Evolutionary conservation across 2,888 invertebrate genomes (phyloP).

Genomic region (Lottia gigantea): DNA sequence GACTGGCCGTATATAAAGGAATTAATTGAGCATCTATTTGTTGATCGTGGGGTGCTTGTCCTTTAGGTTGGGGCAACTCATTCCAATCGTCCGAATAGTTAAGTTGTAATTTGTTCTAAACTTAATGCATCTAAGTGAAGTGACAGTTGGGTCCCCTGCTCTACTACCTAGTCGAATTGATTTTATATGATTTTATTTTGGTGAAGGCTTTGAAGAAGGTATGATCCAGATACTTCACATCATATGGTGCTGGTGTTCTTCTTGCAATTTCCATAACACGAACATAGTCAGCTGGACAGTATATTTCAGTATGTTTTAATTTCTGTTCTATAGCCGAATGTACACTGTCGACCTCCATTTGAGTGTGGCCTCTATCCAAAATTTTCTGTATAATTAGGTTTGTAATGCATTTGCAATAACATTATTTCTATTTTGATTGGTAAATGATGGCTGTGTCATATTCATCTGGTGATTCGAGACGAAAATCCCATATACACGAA

Average conservation of each 20-base stretch:
- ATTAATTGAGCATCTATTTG: too few relatives aligned
- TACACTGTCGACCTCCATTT: conserved; percentile 31
- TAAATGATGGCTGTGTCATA: neutral
- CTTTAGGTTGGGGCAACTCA: too few relatives aligned
- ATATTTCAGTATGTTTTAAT: conserved; percentile 21
- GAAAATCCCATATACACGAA: too few relatives aligned
- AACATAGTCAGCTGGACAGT: conserved; percentile 17
- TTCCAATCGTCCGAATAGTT: too few relatives aligned
- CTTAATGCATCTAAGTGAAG: conserved; percentile 20
- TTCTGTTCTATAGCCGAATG: conserved; percentile 25
- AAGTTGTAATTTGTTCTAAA: conserved; percentile 25
- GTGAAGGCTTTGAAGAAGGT: conserved; percentile 26
- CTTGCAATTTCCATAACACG: conserved; percentile 13
- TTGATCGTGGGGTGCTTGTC: too few relatives aligned
- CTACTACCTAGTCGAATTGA: conserved; percentile 24
- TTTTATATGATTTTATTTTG: conserved; percentile 13
- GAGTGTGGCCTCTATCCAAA: conserved; percentile 32
- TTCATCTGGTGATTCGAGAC: too few relatives aligned
- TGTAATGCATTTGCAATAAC: neutral
- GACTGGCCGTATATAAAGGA: too few relatives aligned
- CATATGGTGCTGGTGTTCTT: conserved; percentile 13
- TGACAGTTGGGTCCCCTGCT: conserved; percentile 24
- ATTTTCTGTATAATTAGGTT: conserved; percentile 13
- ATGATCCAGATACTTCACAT: conserved; percentile 27
- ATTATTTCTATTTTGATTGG: neutral